Conservation (phyloP, 2,797 vertebrate species). For the Menidia menidia region DNA sequence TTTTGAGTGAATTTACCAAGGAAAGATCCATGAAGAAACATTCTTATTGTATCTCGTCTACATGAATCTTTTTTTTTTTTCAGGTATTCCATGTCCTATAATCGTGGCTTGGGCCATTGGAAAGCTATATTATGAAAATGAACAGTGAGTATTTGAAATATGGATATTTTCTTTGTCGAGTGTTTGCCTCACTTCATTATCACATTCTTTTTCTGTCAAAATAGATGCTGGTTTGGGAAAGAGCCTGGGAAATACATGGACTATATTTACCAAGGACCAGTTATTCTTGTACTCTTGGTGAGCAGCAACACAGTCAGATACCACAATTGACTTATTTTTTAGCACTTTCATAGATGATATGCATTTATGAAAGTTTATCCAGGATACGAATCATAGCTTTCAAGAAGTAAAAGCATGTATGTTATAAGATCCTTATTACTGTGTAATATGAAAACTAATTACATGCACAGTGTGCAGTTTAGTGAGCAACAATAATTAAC, state of each 20-base stretch:
- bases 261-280: constrained; percentile 98
- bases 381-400: too few relatives aligned
- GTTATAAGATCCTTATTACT: too few relatives aligned
- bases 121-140: constrained; percentile 95
- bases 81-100: constrained; percentile 96
- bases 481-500: too few relatives aligned
- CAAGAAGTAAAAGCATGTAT: too few relatives aligned
- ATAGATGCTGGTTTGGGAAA: constrained; percentile 98
- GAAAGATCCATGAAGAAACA: too few relatives aligned
- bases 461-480: too few relatives aligned
- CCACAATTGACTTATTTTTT: not conserved
- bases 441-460: too few relatives aligned
- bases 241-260: constrained; percentile 96
- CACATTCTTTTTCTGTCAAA: constrained; percentile 23
- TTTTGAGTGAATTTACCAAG: too few relatives aligned
- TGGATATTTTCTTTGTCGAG: not conserved
- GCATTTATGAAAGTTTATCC: too few relatives aligned
- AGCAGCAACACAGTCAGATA: constrained; percentile 52
- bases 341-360: too few relatives aligned
- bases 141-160: constrained; percentile 88
- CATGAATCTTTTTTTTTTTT: not conserved
- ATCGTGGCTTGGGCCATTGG: constrained; percentile 94
- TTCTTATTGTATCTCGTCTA: not conserved
- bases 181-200: not conserved
- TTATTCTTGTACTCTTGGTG: constrained; percentile 97